These are phyloP conservation scores for Calliphora vomitoria DNA, from an alignment of 2,888 invertebrate species.

Conservation along the genomic window DNA sequence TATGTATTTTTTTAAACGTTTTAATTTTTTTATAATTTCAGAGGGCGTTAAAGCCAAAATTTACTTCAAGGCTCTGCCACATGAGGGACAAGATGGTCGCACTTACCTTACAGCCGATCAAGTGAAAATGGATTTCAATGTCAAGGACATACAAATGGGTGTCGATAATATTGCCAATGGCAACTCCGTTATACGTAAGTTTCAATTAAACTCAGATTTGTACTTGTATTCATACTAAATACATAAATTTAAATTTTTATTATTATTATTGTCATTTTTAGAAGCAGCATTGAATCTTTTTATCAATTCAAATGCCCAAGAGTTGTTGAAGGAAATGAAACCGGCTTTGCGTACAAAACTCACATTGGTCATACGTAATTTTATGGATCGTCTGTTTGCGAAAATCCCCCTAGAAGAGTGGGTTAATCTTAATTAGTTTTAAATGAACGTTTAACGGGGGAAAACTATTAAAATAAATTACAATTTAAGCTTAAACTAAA, in stretches of 20 bases:
- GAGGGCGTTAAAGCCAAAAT: conserved; percentile 94
- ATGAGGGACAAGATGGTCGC: conserved; percentile 86
- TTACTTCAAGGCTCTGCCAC: conserved; percentile 90
- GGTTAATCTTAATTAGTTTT: conserved; percentile 85
- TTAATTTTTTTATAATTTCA: conserved; percentile 80
- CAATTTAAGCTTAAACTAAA: conserved; percentile 49
- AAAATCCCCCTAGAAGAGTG: conserved; percentile 92
- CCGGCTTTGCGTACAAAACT: conserved; percentile 92
- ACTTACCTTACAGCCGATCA: conserved; percentile 90
- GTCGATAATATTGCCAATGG: conserved; percentile 93
- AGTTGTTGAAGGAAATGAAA: conserved; percentile 94
- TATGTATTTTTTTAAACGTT: neutral
- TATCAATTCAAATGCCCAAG: conserved; percentile 94
- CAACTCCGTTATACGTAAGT: conserved; percentile 92
- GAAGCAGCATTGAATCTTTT: conserved; percentile 94
- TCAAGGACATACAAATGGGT: conserved; percentile 93
- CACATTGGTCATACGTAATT: conserved; percentile 89
- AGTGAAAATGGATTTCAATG: conserved; percentile 94
- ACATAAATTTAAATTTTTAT: conserved; percentile 16
- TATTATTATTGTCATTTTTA: conserved; percentile 81
- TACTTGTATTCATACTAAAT: neutral
- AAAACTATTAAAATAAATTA: conserved; percentile 33
- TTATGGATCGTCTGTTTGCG: conserved; percentile 90
- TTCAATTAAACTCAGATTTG: neutral
- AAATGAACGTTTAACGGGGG: neutral